Evolutionary conservation across 2,797 vertebrate species (phyloP).

Genomic region (Catostomus latipinnis): DNA sequence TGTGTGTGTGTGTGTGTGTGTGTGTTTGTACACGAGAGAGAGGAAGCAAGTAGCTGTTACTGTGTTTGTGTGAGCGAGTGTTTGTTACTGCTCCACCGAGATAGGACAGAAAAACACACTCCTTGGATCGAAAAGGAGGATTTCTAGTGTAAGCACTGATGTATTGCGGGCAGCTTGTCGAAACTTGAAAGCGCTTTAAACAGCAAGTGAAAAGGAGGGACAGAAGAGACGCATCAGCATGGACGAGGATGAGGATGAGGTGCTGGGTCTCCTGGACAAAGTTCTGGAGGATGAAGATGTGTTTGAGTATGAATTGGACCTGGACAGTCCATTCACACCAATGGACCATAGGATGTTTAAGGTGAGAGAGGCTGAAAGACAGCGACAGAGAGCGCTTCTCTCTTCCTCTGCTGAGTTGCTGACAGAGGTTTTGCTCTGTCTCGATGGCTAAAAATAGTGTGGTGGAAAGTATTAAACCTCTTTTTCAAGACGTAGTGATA

Average conservation of each 20-base stretch:
- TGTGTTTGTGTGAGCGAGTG: constrained; percentile 27
- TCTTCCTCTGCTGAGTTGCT: constrained; percentile 36
- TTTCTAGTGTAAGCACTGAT: background rate
- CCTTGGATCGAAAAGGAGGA: background rate
- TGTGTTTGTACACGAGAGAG: constrained; percentile 9
- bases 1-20: constrained; percentile 2
- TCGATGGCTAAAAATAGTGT: constrained; percentile 62
- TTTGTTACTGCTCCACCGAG: background rate
- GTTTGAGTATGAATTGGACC: constrained; percentile 85
- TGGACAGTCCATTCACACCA: constrained; percentile 80
- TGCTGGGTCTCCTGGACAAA: constrained; percentile 90
- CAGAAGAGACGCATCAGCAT: constrained; percentile 64
- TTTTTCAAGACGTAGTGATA: constrained; percentile 55
- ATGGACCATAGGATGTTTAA: constrained; percentile 72
- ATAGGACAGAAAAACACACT: background rate
- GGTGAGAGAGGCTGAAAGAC: constrained; percentile 70
- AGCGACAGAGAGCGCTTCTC: constrained; percentile 4
- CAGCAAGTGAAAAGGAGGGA: background rate
- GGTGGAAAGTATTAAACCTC: constrained; percentile 62
- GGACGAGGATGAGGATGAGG: constrained; percentile 96
- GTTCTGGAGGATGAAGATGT: constrained; percentile 90
- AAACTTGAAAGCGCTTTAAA: constrained; percentile 15
- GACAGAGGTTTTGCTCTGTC: constrained; percentile 38
- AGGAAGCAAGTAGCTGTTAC: constrained; percentile 40
- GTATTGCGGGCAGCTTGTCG: constrained; percentile 12